Evolutionary conservation across 2,113 vertebrate species (phyloP).

Genomic region (Cacatua alba): DNA sequence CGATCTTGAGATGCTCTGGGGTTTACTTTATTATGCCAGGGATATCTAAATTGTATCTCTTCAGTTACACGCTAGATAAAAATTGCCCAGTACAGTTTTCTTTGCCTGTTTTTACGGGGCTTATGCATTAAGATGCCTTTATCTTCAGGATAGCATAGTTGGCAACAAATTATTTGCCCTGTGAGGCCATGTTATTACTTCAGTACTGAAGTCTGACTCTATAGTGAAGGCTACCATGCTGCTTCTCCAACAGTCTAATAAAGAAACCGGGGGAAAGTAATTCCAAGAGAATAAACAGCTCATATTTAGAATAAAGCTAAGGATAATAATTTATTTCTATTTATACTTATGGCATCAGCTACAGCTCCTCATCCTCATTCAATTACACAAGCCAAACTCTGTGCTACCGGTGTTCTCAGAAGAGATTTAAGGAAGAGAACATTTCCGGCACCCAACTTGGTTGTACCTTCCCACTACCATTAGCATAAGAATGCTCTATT

Average conservation of each 20-base stretch:
- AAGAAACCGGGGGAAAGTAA: background rate
- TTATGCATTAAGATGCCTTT: background rate
- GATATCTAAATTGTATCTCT: slow-evolving; percentile 53
- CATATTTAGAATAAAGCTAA: background rate
- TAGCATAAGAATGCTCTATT: background rate
- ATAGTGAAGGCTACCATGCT: background rate
- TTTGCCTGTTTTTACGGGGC: background rate
- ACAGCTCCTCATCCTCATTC: background rate
- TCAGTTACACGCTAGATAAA: slow-evolving; percentile 22
- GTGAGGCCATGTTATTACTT: background rate
- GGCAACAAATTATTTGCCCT: background rate
- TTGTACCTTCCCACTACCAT: background rate
- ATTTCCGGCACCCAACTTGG: background rate
- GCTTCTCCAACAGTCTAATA: background rate
- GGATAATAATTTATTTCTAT: background rate
- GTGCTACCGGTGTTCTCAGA: background rate
- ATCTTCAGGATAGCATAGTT: background rate
- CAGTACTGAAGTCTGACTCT: background rate
- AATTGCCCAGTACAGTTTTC: background rate
- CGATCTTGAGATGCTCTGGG: background rate
- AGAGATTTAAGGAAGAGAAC: background rate
- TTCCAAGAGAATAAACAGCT: background rate
- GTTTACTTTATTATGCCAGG: slow-evolving; percentile 26
- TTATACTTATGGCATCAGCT: background rate
- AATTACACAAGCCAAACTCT: background rate